Conservation (phyloP, 2,113 vertebrate species). For the Phalacrocorax pelagicus region DNA sequence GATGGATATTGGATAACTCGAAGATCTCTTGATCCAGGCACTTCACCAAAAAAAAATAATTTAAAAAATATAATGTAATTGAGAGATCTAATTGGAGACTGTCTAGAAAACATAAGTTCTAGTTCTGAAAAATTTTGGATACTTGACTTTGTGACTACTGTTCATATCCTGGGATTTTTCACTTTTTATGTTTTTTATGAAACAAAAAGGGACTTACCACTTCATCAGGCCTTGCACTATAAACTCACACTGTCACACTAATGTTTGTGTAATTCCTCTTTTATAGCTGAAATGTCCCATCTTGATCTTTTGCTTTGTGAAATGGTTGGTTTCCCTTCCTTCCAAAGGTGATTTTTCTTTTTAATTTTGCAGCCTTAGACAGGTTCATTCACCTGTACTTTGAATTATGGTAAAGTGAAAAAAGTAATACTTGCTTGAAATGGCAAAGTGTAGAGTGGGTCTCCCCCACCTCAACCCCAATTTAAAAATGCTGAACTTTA, state of each 20-base stretch:
- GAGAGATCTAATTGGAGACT: not conserved
- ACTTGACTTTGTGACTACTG: not conserved
- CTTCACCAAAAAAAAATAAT: too few species aligned
- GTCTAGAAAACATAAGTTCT: not conserved
- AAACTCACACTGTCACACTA: not conserved
- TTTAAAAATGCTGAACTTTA: conserved; percentile 13
- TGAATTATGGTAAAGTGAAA: not conserved
- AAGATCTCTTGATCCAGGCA: not conserved
- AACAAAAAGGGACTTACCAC: not conserved
- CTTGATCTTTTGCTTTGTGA: not conserved
- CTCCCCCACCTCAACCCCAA: not conserved
- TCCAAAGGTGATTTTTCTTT: not conserved
- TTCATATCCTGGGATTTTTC: not conserved
- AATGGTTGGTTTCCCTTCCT: not conserved
- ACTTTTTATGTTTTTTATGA: not conserved
- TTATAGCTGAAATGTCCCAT: not conserved
- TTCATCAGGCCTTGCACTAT: not conserved
- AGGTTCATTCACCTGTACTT: conserved; percentile 20
- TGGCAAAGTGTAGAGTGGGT: not conserved
- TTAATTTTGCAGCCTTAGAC: conserved; percentile 15
- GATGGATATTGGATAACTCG: not conserved
- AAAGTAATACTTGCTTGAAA: conserved; percentile 29
- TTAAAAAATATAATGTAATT: not conserved
- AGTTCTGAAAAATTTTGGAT: not conserved
- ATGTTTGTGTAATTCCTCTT: not conserved